Evolutionary conservation across 1,140 invertebrate genomes (phyloP), one percentile per base, ranked within the genome.

Genomic region (Ceratoteleas bidentatus): DNA sequence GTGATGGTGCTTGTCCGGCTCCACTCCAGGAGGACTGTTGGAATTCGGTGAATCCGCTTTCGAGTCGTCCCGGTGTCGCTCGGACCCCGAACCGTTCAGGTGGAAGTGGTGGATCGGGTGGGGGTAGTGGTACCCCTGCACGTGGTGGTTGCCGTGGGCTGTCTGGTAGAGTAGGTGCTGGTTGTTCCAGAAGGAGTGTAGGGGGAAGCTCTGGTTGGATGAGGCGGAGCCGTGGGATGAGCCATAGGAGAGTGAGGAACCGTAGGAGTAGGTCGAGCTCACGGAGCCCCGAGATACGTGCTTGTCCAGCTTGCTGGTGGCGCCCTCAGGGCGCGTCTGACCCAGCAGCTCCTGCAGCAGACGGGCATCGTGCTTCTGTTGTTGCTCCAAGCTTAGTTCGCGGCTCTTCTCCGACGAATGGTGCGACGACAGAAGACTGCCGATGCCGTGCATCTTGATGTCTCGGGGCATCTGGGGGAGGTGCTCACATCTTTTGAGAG

Each of bases 241-340:
- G 2, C 81, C 84, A 69, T 86, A 87, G 0, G 88, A 87, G 15
- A 81, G 65, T 0, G 86, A 86, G 0, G 89, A 88, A 0, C 86
- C 87, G 57, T 85, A 88, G 0, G 88, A 90, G 32, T 90, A 87
- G 13, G 88, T 87, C 14, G 90, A 90, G 57, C 88, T 90, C 10
- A 91, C 89, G 9, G 88, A 88, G n/a, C 89, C 87, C 2, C 88
- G 84, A 0, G 89, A 90, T 11, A 87, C 49, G 8, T 83, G 80
- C 13, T 73, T 87, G 65, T 85, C 86, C 6, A 74, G 14, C 11
- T 64, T 73, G 56, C 43, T n/a, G n/a, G n/a, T 84, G 34, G 54
- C 64, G 0, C 56, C 73, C 4, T 85, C 78, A 15, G 74, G 73
- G 73, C 6, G 72, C 3, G 87, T 78, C 0, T 87, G 83, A 47